Base-by-base conservation (phyloP, 2,888 invertebrate genomes). In the Brenthis daphne region DNA sequence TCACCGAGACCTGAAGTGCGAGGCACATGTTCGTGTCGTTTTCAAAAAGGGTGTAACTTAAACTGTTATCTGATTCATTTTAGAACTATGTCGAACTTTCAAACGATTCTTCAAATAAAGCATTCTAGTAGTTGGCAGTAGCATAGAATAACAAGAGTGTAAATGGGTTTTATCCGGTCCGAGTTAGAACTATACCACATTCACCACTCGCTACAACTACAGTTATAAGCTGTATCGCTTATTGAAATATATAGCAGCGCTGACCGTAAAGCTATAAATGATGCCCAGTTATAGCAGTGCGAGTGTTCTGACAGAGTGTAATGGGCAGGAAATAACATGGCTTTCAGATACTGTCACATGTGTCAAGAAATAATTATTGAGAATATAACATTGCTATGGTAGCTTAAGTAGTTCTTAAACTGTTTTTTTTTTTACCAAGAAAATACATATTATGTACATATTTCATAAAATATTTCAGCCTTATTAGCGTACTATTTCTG, bases 201-300 rank as follows among this genome's bases (percentile, higher is more conserved):
- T 43, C 8, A 8, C 5, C 24, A 29, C 29, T n/a, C 24, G 50
- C 29, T n/a, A n/a, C 24, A 29, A 20, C 29, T 48, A 50, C 60
- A 48, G 60, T 60, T 50, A 50, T 50, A 60, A 16, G n/a, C n/a
- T 48, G 48, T 60, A 29, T 11, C n/a, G 29, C 50, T 29, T 50
- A 60, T 50, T 33, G 60, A 60, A 60, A 60, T 60, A 48, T 60
- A 50, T 60, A 60, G 60, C 11, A 29, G 29, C 14, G 24, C n/a
- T 29, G 60, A 60, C 24, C 60, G 60, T 60, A 50, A 60, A 60
- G 29, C 58, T 48, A 60, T 50, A 60, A 60, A 60, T 60, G 60
- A 60, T 60, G 60, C 29, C 60, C 60, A n/a, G n/a, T n/a, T 60
- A 60, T 24, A 50, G 29, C 50, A 8, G 13, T 29, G 48, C n/a